A percentile compares a stretch with the other conserved stretches of the same genome.
phyloP scores from a whole-genome alignment of 1,140 invertebrate species.

The Glossosoma conforme region DNA sequence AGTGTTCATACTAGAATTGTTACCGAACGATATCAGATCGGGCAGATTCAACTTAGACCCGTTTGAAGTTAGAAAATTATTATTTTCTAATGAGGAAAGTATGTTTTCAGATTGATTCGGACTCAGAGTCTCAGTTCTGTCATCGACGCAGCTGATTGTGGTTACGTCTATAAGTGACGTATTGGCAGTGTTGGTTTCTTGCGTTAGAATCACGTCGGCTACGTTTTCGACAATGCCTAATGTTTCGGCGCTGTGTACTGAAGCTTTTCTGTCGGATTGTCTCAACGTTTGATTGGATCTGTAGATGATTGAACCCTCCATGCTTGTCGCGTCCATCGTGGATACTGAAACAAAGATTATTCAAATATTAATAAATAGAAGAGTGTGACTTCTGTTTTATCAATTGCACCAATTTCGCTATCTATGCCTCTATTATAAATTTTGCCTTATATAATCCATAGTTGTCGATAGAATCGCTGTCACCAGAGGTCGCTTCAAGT shows the following conservation, averaged over 20 bases:
- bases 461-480: too few relatives aligned
- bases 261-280: background rate
- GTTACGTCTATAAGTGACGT: background rate
- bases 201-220: conserved; percentile 9
- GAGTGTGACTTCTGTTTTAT: background rate
- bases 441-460: too few relatives aligned
- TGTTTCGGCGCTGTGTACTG: background rate
- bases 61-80: too few relatives aligned
- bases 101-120: background rate
- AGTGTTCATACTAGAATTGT: conserved; percentile 10
- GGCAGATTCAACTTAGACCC: conserved; percentile 27
- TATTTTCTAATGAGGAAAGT: too few relatives aligned
- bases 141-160: background rate
- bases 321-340: conserved; percentile 7
- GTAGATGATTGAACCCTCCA: conserved; percentile 5
- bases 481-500: too few relatives aligned
- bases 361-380: background rate
- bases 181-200: conserved; percentile 7
- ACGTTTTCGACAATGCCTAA: conserved; percentile 12
- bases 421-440: background rate
- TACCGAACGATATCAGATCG: conserved; percentile 24
- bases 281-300: conserved; percentile 1
- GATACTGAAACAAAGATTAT: conserved; percentile 11
- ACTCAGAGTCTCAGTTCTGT: background rate
- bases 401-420: too few relatives aligned